phyloP scores from a whole-genome alignment of 2,113 vertebrate genomes.

The Brachypteracias leptosomus region DNA sequence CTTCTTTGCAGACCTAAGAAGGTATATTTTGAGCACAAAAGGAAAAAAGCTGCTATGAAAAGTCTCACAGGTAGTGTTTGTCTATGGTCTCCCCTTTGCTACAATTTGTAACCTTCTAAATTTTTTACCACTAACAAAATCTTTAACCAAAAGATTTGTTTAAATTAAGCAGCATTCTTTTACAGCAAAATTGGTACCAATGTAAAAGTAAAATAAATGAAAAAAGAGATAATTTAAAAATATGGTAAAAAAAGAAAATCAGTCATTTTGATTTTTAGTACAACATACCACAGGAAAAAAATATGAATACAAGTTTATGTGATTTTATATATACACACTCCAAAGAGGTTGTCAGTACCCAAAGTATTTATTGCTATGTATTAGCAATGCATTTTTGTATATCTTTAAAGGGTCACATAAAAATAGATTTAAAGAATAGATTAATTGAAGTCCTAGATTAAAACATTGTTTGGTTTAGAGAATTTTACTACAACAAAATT shows the following conservation, averaged over 20 bases:
- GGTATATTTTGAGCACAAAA: constrained; percentile 50
- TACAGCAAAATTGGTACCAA: constrained; percentile 86
- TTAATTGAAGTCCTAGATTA: constrained; percentile 83
- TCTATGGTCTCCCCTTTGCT: constrained; percentile 55
- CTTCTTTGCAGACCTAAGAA: constrained; percentile 52
- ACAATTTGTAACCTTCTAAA: constrained; percentile 59
- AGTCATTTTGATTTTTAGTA: constrained; percentile 79
- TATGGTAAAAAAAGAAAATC: constrained; percentile 43
- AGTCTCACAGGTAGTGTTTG: constrained; percentile 64
- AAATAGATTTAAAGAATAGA: constrained; percentile 89
- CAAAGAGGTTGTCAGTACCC: constrained; percentile 88
- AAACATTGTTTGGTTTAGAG: constrained; percentile 82
- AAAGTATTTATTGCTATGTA: constrained; percentile 86
- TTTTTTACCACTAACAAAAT: constrained; percentile 68
- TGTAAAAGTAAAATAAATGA: constrained; percentile 72
- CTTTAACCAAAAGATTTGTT: constrained; percentile 68
- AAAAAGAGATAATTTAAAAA: constrained; percentile 70
- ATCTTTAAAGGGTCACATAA: constrained; percentile 87
- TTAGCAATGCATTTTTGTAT: constrained; percentile 85
- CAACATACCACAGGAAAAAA: constrained; percentile 83
- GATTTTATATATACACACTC: constrained; percentile 85
- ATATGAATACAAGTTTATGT: constrained; percentile 83
- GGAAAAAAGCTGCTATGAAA: constrained; percentile 53
- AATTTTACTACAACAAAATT: constrained; percentile 82
- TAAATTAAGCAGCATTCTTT: constrained; percentile 82